Evolutionary conservation across 2,888 invertebrate genomes (phyloP).

Genomic region (Schizaphis graminum): DNA sequence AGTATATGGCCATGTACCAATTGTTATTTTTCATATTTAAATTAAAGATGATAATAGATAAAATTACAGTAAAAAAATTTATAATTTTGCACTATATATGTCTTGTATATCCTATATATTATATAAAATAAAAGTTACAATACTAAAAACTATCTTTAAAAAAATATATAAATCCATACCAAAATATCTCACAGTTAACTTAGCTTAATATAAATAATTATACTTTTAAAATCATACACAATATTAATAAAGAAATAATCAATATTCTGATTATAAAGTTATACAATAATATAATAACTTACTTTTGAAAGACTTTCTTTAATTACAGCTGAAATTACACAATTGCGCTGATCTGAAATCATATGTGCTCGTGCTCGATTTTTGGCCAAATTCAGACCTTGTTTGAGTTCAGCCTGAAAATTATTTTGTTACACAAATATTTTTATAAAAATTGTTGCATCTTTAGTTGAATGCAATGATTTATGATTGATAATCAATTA

Average conservation of each 20-base stretch:
- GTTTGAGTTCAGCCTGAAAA: conserved; percentile 74
- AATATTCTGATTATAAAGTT: neutral
- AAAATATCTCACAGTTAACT: neutral
- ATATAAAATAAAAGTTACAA: too few species aligned
- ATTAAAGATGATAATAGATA: too few species aligned
- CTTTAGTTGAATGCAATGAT: neutral
- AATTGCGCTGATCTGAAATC: conserved; percentile 69
- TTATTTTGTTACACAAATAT: neutral
- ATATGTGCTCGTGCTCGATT: conserved; percentile 93
- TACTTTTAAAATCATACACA: neutral
- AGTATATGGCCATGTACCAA: too few species aligned
- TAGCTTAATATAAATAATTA: neutral
- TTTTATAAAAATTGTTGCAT: neutral
- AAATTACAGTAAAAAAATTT: too few species aligned
- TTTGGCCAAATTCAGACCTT: conserved; percentile 90
- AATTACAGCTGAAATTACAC: conserved; percentile 58
- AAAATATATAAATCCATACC: neutral
- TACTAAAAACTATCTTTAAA: too few species aligned
- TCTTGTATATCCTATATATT: too few species aligned
- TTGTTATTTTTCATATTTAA: too few species aligned
- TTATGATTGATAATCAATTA: neutral
- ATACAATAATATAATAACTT: neutral
- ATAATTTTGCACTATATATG: too few species aligned
- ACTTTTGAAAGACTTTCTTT: conserved; percentile 61
- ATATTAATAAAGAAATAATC: neutral